Evolutionary conservation across 92 coral and sea anemone genomes (phyloP), one percentile per base, ranked within the genome.

Genomic region (Isaurus tuberculatus): DNA sequence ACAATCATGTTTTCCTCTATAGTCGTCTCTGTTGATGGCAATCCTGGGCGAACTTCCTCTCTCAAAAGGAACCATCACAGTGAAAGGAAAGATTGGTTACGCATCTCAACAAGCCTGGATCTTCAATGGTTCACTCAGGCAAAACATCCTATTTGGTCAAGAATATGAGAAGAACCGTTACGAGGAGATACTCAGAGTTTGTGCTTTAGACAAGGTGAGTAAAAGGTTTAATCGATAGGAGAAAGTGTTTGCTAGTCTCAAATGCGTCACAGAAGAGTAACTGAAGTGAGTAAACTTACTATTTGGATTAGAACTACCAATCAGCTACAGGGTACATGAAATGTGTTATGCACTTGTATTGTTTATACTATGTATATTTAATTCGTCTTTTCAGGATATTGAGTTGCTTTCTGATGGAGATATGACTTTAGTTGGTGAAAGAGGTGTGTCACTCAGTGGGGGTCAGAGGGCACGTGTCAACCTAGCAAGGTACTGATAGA

Each of bases 61-160:
- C 23, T 72, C 72, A 13, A 44, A 85, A 65, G 92, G 92, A 25
- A 81, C 89, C 10, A 72, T 89, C 14, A 86, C 83, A 0, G 89
- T 89, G 28, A 89, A 86, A 63, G 92, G 92, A 22, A 89, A 89
- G 89, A 81, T 89, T 19, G 89, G 86, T 8, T 89, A 89, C 40
- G 87, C 92, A 13, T 89, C 92, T 3, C 92, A 89, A 67, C 92
- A 89, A 28, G 77, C 92, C 19, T 89, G 92, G 92, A 80, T 89
- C 37, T 89, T 80, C 65, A 89, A 89, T 28, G 92, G 92, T 4
- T 89, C 92, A 5, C 83, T 89, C 28, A 40, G 92, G 19, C 87
- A 86, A 30, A 89, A 89, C 60, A 58, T 89, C 60, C 60, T 89
- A 65, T 89, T 89, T 43, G 92, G 92, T 66, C 87, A 81, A 64